A percentile compares a stretch with the other conserved stretches of the same genome.
phyloP scores from a whole-genome alignment of 1,140 invertebrate species.

The Scaptomyza pallida region DNA sequence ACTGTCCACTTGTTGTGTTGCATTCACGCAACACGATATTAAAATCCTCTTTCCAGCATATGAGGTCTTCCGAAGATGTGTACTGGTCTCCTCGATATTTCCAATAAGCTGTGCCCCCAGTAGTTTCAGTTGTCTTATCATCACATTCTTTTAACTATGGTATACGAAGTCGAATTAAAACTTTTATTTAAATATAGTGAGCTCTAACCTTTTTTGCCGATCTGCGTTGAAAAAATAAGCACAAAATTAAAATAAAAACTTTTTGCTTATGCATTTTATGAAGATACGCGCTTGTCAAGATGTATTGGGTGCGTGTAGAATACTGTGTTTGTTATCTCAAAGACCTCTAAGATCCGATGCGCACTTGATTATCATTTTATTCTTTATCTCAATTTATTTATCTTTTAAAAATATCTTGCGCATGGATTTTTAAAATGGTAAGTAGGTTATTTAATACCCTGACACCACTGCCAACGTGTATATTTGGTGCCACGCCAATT shows the following conservation, averaged over 20 bases:
- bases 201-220: slow-evolving; percentile 24
- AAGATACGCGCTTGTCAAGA: not conserved
- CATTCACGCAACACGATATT: slow-evolving; percentile 47
- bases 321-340: slow-evolving; percentile 21
- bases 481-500: no score
- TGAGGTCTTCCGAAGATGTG: slow-evolving; percentile 36
- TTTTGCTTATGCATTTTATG: not conserved
- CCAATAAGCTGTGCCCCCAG: slow-evolving; percentile 27
- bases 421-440: not conserved
- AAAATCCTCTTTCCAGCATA: slow-evolving; percentile 34
- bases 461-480: no score
- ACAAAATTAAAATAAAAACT: slow-evolving; percentile 5
- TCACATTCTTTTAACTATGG: slow-evolving; percentile 45
- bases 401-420: slow-evolving; percentile 30
- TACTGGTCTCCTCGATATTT: slow-evolving; percentile 41
- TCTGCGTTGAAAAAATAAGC: not conserved
- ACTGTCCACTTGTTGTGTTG: slow-evolving; percentile 34
- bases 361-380: slow-evolving; percentile 30
- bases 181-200: not conserved
- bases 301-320: not conserved
- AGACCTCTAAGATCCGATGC: slow-evolving; percentile 8
- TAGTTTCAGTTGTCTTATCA: slow-evolving; percentile 21
- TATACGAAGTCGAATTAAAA: not conserved
- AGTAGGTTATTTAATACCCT: slow-evolving; percentile 1
- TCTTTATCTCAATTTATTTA: slow-evolving; percentile 41